Conservation (phyloP, 2,797 vertebrate species). For the Brachyrhaphis roseni region DNA sequence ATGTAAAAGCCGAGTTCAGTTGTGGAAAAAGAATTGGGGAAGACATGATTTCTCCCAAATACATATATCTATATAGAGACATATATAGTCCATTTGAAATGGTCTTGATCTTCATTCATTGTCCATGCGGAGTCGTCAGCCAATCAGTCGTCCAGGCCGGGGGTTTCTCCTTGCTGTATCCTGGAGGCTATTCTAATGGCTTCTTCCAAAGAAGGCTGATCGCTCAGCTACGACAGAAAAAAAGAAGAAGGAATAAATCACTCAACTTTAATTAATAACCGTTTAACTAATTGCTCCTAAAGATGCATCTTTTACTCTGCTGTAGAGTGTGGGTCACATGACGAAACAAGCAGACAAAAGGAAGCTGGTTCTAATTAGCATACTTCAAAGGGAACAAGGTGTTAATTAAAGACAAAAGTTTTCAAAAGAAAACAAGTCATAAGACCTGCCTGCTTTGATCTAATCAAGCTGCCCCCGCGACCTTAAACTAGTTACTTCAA, state of each 20-base stretch:
- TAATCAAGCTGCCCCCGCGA: background rate
- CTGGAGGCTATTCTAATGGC: slow-evolving; percentile 99
- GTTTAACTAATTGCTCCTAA: background rate
- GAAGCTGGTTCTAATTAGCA: slow-evolving; percentile 52
- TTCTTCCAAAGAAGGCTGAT: slow-evolving; percentile 98
- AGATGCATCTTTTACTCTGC: slow-evolving; percentile 12
- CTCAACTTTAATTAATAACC: slow-evolving; percentile 8
- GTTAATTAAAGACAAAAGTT: slow-evolving; percentile 18
- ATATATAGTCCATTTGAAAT: slow-evolving; percentile 67
- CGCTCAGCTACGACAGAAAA: slow-evolving; percentile 85
- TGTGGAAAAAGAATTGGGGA: slow-evolving; percentile 49
- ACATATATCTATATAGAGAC: background rate
- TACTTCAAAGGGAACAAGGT: slow-evolving; percentile 31
- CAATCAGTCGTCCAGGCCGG: slow-evolving; percentile 93
- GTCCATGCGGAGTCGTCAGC: slow-evolving; percentile 61
- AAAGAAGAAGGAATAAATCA: slow-evolving; percentile 8
- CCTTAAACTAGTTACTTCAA: background rate
- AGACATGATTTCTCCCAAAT: slow-evolving; percentile 62
- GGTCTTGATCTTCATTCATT: slow-evolving; percentile 56
- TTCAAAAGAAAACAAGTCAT: slow-evolving; percentile 16
- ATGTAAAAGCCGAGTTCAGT: slow-evolving; percentile 76
- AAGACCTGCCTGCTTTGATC: slow-evolving; percentile 28
- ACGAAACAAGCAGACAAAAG: background rate
- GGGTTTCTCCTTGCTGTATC: slow-evolving; percentile 98
- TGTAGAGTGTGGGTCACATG: slow-evolving; percentile 28